These are phyloP conservation scores for Cardiocondyla obscurior DNA, from an alignment of 1,140 invertebrate genomes.

Conservation along the genomic window DNA sequence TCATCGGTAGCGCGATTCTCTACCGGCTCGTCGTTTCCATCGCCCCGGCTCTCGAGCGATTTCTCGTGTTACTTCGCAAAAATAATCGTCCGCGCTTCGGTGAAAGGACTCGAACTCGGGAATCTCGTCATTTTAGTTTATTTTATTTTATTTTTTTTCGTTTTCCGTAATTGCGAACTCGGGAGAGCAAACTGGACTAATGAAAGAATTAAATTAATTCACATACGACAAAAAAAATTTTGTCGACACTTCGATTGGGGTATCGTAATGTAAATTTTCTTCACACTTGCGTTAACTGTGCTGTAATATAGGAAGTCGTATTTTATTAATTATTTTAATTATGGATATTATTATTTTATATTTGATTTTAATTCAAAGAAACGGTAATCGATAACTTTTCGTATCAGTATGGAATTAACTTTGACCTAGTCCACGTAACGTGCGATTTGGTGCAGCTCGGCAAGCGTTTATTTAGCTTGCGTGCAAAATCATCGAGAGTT, in stretches of 20 bases:
- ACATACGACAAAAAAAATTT: background rate
- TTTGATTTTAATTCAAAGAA: background rate
- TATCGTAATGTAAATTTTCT: too few relatives aligned
- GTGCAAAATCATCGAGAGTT: background rate
- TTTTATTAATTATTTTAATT: background rate
- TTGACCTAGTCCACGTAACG: slow-evolving; percentile 4
- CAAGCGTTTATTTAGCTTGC: background rate
- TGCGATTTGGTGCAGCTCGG: background rate
- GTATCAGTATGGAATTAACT: background rate
- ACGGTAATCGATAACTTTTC: background rate
- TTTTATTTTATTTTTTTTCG: too few relatives aligned
- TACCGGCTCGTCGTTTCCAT: background rate
- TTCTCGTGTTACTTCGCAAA: background rate
- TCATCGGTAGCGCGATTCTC: slow-evolving; percentile 24
- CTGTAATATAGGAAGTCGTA: background rate
- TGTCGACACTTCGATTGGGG: too few relatives aligned
- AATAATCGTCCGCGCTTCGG: background rate
- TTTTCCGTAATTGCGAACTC: background rate
- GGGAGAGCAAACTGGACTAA: background rate
- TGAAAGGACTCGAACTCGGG: background rate
- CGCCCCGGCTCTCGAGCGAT: background rate
- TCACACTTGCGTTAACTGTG: too few relatives aligned
- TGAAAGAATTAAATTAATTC: background rate
- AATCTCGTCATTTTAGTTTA: background rate
- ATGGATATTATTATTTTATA: background rate